Evolutionary conservation across 2,888 invertebrate species (phyloP), one percentile per base, ranked within the genome.

Genomic region (Mythimna lalbum): DNA sequence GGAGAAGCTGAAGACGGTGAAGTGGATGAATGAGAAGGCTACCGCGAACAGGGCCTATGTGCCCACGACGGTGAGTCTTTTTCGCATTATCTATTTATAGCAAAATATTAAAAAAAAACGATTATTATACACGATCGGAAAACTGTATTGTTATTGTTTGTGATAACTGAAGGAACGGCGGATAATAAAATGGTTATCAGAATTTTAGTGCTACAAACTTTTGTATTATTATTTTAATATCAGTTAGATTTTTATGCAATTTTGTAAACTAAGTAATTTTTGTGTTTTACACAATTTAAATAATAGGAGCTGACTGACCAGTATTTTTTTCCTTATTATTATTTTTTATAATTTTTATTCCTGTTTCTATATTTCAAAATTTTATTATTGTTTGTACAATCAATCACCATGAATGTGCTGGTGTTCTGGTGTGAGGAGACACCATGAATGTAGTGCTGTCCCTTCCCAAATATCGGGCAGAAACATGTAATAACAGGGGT

Each of bases 21-120:
- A 97, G 94, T 98, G 98, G 98, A 98, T 97, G 97, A 98, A 98
- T 94, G 96, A 97, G 86, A 97, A 96, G 89, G 98, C 98, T 62
- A 96, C 96, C 71, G 96, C 97, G 47, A 97, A 97, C 89, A 97
- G 97, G 92, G 98, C 99, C 2, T 99, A 99, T 93, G 97, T 97
- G 84, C 99, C 99, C 57, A 99, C 99, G 33, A 95, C 95, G 89
- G 97, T 97, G 84, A 93, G 93, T 89, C 57, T 68, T 52, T 60
- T 36, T 66, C 50, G 17, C 43, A 69, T 70, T 68, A 21, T 27
- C 57, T 78, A 69, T 63, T 5, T 50, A 63, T 59, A 78, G 62
- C n/a, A 64, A 76, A 61, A 63, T 23, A 63, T 63, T 10, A 27
- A 47, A 64, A 68, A 62, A 66, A 27, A 27, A 27, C 4, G n/a